phyloP scores from a whole-genome alignment of 2,888 invertebrate genomes.

The Apoda limacodes region DNA sequence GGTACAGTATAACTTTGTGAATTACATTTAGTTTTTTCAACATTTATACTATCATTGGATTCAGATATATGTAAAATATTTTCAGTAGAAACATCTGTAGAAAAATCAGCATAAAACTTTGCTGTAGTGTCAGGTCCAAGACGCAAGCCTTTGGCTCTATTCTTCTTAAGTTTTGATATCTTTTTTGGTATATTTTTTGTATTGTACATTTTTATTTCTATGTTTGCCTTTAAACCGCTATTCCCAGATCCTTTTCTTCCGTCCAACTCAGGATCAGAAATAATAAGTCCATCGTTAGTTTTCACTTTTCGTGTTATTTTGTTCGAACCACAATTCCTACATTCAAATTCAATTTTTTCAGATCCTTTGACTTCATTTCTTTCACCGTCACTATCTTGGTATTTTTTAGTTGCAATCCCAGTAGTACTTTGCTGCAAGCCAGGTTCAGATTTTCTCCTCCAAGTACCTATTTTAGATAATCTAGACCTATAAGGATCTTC shows the following conservation, averaged over 20 bases:
- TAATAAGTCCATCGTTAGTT: constrained; percentile 34
- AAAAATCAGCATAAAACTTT: constrained; percentile 75
- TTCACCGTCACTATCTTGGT: constrained; percentile 48
- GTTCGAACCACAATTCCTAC: constrained; percentile 57
- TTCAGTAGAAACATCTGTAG: constrained; percentile 72
- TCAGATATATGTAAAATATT: constrained; percentile 73
- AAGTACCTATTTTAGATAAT: constrained; percentile 70
- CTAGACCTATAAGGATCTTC: constrained; percentile 62
- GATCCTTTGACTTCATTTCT: constrained; percentile 39
- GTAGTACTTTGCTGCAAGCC: constrained; percentile 62
- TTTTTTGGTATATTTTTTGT: constrained; percentile 78
- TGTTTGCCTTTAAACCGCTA: constrained; percentile 34
- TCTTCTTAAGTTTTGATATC: constrained; percentile 77
- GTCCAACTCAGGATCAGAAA: constrained; percentile 52
- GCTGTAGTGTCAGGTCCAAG: constrained; percentile 64
- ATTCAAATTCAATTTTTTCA: constrained; percentile 61
- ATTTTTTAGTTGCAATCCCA: constrained; percentile 39
- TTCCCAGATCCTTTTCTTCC: constrained; percentile 29
- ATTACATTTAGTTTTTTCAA: constrained; percentile 40
- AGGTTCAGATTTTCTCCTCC: constrained; percentile 80
- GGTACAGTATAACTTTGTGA: constrained; percentile 27
- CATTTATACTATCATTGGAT: constrained; percentile 72
- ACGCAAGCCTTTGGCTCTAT: constrained; percentile 68
- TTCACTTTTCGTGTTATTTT: constrained; percentile 46
- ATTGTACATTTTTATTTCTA: constrained; percentile 73